These are phyloP conservation scores for Rhopalosiphum nymphaeae DNA, from an alignment of 2,888 invertebrate species.

Conservation along the genomic window DNA sequence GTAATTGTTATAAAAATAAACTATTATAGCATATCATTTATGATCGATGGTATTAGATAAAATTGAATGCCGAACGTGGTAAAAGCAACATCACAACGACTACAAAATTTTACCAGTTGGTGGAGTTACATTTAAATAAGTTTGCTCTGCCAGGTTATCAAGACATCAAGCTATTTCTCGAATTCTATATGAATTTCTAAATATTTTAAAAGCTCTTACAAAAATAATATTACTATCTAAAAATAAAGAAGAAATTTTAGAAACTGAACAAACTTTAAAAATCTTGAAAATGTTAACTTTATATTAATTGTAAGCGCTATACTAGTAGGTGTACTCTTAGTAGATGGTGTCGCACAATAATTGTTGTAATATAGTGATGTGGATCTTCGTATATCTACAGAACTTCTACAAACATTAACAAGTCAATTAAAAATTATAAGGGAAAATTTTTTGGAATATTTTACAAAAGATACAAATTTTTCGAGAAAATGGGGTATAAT, in stretches of 20 bases:
- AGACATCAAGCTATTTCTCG: background rate
- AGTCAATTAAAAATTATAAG: background rate
- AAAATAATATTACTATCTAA: conserved; percentile 23
- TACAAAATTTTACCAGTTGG: background rate
- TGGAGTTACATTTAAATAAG: background rate
- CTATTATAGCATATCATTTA: no score
- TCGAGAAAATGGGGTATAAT: background rate
- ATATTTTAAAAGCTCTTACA: conserved; percentile 27
- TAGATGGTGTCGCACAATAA: conserved; percentile 32
- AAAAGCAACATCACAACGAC: no score
- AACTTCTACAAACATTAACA: background rate
- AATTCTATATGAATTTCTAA: conserved; percentile 1
- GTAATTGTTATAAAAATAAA: no score
- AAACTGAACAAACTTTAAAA: conserved; percentile 20
- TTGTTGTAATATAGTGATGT: conserved; percentile 6
- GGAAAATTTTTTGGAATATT: conserved; percentile 4
- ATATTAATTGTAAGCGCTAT: conserved; percentile 6
- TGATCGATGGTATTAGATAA: no score
- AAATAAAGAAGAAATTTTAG: conserved; percentile 26
- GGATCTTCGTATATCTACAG: background rate
- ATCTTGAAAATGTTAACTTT: background rate
- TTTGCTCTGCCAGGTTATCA: conserved; percentile 7
- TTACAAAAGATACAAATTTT: background rate
- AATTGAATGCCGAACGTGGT: no score
- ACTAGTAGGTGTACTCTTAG: conserved; percentile 10